Conservation (phyloP, 2,113 vertebrate genomes). For the Tenrec ecaudatus region DNA sequence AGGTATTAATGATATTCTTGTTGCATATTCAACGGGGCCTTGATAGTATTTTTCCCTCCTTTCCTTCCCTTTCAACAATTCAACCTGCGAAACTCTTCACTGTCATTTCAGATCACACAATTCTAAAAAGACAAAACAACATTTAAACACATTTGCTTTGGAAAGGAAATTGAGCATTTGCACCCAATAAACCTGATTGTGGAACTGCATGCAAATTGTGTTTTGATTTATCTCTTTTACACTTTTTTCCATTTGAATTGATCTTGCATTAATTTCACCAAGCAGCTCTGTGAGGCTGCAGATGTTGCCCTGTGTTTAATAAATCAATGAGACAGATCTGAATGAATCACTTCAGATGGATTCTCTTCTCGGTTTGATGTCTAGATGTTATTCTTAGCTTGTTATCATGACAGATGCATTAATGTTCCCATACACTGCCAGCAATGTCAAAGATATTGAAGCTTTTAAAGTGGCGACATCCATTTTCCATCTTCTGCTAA, state of each 20-base stretch:
- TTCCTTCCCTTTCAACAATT: conserved; percentile 85
- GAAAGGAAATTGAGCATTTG: conserved; percentile 90
- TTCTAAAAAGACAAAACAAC: conserved; percentile 88
- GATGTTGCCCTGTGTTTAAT: conserved; percentile 94
- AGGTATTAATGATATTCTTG: conserved; percentile 88
- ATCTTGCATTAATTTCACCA: conserved; percentile 93
- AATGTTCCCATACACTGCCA: conserved; percentile 92
- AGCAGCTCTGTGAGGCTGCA: conserved; percentile 91
- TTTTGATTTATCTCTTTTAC: conserved; percentile 94
- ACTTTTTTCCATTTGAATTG: conserved; percentile 94
- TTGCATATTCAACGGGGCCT: conserved; percentile 88
- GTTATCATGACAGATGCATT: conserved; percentile 96
- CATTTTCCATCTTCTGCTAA: conserved; percentile 82
- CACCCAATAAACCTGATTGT: conserved; percentile 91
- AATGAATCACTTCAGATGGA: conserved; percentile 95
- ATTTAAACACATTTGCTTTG: conserved; percentile 89
- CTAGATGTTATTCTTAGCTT: conserved; percentile 96
- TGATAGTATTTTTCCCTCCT: conserved; percentile 79
- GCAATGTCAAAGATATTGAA: conserved; percentile 90
- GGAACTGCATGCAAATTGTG: conserved; percentile 91
- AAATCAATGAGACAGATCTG: conserved; percentile 94
- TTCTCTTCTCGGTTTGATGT: conserved; percentile 93
- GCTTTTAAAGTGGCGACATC: conserved; percentile 89
- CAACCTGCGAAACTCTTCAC: conserved; percentile 89
- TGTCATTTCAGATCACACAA: conserved; percentile 89